Base-by-base conservation (phyloP, 2,113 vertebrate species). In the Megaleporinus macrocephalus region DNA sequence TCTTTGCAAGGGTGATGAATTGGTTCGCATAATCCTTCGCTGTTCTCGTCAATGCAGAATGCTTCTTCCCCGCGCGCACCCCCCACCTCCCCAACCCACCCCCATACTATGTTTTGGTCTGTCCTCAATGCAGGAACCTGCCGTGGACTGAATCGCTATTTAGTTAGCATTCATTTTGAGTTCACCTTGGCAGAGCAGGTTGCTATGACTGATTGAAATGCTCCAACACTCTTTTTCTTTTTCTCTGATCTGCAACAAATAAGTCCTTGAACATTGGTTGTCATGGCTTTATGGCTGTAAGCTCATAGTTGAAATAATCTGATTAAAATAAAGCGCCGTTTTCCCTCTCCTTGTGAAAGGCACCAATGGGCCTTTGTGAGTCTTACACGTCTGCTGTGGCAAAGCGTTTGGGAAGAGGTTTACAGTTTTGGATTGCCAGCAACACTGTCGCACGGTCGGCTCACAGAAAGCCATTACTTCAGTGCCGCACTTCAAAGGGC, bases 231-330 rank as follows among this genome's bases (percentile, higher is more conserved):
- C 71, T 78, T 49, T 75, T 49, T 82, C 78, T 86, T 62, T 85
- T 74, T 80, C 63, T 73, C 82, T 83, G 57, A 88, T 86, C 77
- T 84, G 81, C 82, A 86, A 88, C 77, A 88, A 90, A 84, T 44
- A 86, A 80, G 70, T 81, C 78, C 76, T 87, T 86, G 82, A 78
- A 84, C 88, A 80, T 79, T 62, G 77, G 91, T 92, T 90, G 90
- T 87, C 90, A 91, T 91, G 90, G 89, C 70, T 84, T 85, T 87
- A 81, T 86, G 86, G 83, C 77, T 78, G 83, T 78, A 82, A 89
- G 55, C 83, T 86, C 73, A 84, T 87, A 82, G 88, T 87, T 88
- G 70, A 68, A 90, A 87, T 90, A 86, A 90, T 88, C 73, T 78
- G 84, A 88, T 88, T 88, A 82, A 89, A 85, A 85, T 83, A 88